Percentiles rank a stretch among this genome's conserved stretches.
These are phyloP conservation scores for Pollenia griseotomentosa DNA, from an alignment of 2,888 invertebrate species.

Conservation along the genomic window DNA sequence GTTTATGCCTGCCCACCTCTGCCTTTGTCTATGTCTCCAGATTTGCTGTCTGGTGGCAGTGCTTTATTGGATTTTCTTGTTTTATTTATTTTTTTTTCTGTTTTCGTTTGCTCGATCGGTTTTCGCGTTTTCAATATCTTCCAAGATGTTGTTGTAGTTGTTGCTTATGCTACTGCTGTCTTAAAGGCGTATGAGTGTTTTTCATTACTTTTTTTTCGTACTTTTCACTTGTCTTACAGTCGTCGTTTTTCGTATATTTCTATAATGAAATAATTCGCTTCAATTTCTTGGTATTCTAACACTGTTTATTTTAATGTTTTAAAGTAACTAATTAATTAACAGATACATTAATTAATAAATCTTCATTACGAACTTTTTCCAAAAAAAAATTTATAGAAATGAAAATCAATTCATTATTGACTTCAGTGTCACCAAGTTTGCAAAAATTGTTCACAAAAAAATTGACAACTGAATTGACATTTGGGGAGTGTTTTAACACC, in stretches of 20 bases:
- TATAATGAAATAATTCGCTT: slow-evolving; percentile 65
- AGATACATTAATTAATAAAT: slow-evolving; percentile 63
- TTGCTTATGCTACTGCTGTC: slow-evolving; percentile 72
- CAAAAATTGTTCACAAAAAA: slow-evolving; percentile 50
- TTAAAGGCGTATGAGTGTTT: slow-evolving; percentile 76
- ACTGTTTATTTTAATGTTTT: slow-evolving; percentile 71
- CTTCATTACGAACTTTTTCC: slow-evolving; percentile 64
- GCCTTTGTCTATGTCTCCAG: slow-evolving; percentile 63
- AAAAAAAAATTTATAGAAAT: slow-evolving; percentile 63
- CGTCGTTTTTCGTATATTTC: slow-evolving; percentile 69
- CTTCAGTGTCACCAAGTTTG: slow-evolving; percentile 62
- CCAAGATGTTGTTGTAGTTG: slow-evolving; percentile 66
- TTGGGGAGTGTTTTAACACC: not conserved
- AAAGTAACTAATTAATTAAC: slow-evolving; percentile 46
- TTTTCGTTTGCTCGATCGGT: slow-evolving; percentile 70
- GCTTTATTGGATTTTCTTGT: slow-evolving; percentile 71
- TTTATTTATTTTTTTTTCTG: slow-evolving; percentile 56
- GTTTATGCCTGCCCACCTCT: slow-evolving; percentile 36
- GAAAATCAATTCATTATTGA: slow-evolving; percentile 73
- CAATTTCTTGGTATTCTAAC: slow-evolving; percentile 53
- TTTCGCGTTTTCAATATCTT: slow-evolving; percentile 69
- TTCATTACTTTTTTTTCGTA: slow-evolving; percentile 69
- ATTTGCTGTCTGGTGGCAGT: slow-evolving; percentile 63
- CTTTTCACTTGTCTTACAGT: slow-evolving; percentile 71
- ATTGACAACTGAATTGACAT: slow-evolving; percentile 58